Conservation (phyloP, 64 coral and sea anemone genomes). For the Orbicella faveolata region DNA sequence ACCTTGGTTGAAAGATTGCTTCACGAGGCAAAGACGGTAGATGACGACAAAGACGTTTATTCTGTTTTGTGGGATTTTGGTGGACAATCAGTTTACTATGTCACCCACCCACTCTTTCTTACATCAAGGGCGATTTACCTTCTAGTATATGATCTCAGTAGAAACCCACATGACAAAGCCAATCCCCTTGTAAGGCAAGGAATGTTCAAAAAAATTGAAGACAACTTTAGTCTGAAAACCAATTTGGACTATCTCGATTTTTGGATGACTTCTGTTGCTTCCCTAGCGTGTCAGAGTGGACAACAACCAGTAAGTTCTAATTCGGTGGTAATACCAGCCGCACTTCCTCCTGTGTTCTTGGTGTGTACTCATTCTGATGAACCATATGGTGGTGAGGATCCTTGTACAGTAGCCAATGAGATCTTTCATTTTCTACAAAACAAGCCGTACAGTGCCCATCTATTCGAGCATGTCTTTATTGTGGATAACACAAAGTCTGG, state of each 20-base stretch:
- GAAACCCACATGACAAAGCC: background rate
- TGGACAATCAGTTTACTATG: conserved; percentile 33
- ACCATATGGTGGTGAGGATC: background rate
- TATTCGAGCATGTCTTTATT: conserved; percentile 14
- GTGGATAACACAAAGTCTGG: conserved; percentile 31
- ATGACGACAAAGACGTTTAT: background rate
- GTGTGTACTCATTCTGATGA: conserved; percentile 19
- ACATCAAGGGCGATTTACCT: conserved; percentile 11
- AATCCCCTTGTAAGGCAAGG: background rate
- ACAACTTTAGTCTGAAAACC: background rate
- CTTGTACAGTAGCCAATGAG: background rate
- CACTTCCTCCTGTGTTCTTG: conserved; percentile 18
- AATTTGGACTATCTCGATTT: conserved; percentile 21
- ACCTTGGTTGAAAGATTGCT: background rate
- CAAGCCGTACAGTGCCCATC: background rate
- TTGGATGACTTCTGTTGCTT: conserved; percentile 38
- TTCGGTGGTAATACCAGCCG: background rate
- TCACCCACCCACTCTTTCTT: conserved; percentile 33
- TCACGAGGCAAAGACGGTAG: background rate
- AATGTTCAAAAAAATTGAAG: conserved; percentile 17
- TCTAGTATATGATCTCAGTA: conserved; percentile 4
- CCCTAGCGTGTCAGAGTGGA: background rate
- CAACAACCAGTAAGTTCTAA: background rate
- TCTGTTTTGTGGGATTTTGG: conserved; percentile 35
- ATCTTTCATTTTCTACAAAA: background rate